phyloP scores from a whole-genome alignment of 1,140 invertebrate genomes.

The Megathymus violae region DNA sequence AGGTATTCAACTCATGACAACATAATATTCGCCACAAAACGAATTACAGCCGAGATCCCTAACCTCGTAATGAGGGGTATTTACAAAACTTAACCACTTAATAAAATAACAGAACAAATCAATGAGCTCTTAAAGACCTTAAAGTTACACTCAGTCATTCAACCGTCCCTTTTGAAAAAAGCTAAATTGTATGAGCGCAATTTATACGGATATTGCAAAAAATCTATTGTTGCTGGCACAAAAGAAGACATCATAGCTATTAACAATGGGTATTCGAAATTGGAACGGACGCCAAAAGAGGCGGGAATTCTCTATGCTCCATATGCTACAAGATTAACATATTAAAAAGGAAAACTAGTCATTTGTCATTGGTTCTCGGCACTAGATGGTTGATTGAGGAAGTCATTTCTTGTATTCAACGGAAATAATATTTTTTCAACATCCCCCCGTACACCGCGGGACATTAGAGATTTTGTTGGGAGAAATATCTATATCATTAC shows the following conservation, averaged over 20 bases:
- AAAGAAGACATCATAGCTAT: conserved; percentile 77
- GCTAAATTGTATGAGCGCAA: conserved; percentile 58
- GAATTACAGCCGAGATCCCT: conserved; percentile 46
- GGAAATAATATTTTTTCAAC: conserved; percentile 79
- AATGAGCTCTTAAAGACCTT: conserved; percentile 66
- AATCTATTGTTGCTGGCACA: conserved; percentile 73
- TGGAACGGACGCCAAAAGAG: conserved; percentile 65
- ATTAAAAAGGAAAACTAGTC: conserved; percentile 63
- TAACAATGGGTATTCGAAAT: conserved; percentile 69
- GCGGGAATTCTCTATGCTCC: conserved; percentile 74
- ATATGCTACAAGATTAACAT: conserved; percentile 78
- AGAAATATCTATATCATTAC: conserved; percentile 63
- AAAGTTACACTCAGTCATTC: conserved; percentile 64
- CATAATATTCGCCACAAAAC: conserved; percentile 25
- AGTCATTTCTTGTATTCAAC: conserved; percentile 78
- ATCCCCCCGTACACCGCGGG: conserved; percentile 56
- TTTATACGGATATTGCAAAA: conserved; percentile 76
- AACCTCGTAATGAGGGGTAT: conserved; percentile 43
- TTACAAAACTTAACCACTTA: conserved; percentile 66
- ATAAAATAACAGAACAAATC: conserved; percentile 62
- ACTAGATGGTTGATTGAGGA: conserved; percentile 76
- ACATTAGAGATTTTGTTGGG: conserved; percentile 66
- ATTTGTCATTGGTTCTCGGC: conserved; percentile 72
- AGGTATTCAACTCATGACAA: not conserved
- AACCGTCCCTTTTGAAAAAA: conserved; percentile 55